Conservation (phyloP, 2,888 invertebrate species). For the Neelides folsomi region DNA sequence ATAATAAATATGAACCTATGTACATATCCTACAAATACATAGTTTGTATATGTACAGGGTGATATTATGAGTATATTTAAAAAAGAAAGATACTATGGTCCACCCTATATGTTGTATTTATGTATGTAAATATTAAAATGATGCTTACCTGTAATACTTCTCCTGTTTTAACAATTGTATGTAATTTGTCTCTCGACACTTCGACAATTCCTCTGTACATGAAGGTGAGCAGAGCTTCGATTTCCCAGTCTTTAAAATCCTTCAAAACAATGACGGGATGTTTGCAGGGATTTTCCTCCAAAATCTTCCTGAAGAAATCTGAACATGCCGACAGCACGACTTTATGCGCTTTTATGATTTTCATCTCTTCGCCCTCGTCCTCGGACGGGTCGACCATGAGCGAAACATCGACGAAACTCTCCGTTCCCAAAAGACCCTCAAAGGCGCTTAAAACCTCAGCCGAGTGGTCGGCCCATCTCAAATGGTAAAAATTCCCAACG, state of each 20-base stretch:
- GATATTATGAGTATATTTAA: too few species aligned
- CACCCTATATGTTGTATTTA: too few species aligned
- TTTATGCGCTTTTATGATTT: slow-evolving; percentile 61
- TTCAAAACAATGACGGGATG: slow-evolving; percentile 85
- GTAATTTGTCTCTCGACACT: slow-evolving; percentile 69
- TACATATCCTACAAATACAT: too few species aligned
- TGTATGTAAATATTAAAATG: neutral
- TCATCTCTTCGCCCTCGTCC: neutral
- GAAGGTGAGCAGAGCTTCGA: slow-evolving; percentile 78
- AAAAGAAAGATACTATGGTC: too few species aligned
- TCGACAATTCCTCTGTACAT: slow-evolving; percentile 89
- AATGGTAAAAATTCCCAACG: slow-evolving; percentile 51
- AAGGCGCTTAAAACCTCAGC: slow-evolving; percentile 74
- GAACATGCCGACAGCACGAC: slow-evolving; percentile 71
- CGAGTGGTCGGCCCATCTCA: slow-evolving; percentile 89
- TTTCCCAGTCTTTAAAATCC: slow-evolving; percentile 76
- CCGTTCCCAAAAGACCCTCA: slow-evolving; percentile 73
- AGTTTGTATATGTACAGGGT: too few species aligned
- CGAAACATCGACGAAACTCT: slow-evolving; percentile 77
- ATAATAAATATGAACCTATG: too few species aligned
- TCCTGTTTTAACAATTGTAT: slow-evolving; percentile 71
- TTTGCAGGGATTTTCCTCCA: slow-evolving; percentile 81
- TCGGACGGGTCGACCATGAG: slow-evolving; percentile 44
- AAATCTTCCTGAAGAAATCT: slow-evolving; percentile 76
- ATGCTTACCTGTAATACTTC: slow-evolving; percentile 56